These are phyloP conservation scores for Eleutherodactylus coqui DNA, from an alignment of 2,797 vertebrate species.

Conservation along the genomic window DNA sequence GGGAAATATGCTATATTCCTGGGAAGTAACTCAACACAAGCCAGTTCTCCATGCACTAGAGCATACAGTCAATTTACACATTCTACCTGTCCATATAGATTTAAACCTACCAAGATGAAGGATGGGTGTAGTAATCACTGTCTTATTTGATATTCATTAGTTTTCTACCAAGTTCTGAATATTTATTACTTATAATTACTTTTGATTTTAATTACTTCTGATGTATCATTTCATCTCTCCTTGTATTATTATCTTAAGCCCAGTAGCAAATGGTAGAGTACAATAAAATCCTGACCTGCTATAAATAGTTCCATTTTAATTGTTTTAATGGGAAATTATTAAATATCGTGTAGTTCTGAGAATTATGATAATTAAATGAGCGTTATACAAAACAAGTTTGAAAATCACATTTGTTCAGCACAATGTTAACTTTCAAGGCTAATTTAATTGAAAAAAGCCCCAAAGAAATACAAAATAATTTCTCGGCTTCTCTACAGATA, in stretches of 20 bases:
- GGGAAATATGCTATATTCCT: background rate
- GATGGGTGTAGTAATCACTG: background rate
- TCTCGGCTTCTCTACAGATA: background rate
- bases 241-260: conserved; percentile 53
- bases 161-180: conserved; percentile 40
- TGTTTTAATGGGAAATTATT: conserved; percentile 49
- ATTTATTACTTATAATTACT: conserved; percentile 54
- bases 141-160: conserved; percentile 22
- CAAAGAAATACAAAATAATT: background rate
- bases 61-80: background rate
- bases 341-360: conserved; percentile 45
- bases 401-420: conserved; percentile 33
- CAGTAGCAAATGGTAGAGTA: conserved; percentile 42
- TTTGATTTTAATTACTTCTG: conserved; percentile 55
- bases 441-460: conserved; percentile 37
- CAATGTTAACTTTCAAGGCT: conserved; percentile 10
- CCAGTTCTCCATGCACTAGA: background rate
- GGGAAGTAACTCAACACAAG: background rate
- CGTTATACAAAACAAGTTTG: conserved; percentile 23
- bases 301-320: conserved; percentile 44
- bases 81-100: conserved; percentile 2
- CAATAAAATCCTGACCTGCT: conserved; percentile 46
- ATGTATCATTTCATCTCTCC: conserved; percentile 53
- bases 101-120: background rate
- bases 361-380: conserved; percentile 52